A percentile compares a stretch with the other conserved stretches of the same genome.
These are phyloP conservation scores for Prunella fulvescens DNA, from an alignment of 2,113 vertebrate genomes.

Conservation along the genomic window DNA sequence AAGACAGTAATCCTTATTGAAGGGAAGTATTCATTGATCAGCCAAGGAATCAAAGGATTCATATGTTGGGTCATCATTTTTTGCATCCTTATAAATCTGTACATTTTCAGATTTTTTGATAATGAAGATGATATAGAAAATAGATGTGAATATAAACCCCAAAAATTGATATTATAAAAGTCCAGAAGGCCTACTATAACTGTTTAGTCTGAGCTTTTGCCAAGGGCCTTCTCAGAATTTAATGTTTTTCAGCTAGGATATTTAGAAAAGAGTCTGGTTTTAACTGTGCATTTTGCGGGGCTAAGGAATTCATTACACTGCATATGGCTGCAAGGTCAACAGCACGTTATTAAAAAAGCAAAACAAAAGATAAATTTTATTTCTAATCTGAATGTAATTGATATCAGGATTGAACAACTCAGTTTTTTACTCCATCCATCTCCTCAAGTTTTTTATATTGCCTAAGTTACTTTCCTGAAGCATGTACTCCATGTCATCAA, in stretches of 20 bases:
- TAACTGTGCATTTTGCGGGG: not conserved
- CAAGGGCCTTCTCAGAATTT: not conserved
- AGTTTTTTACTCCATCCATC: not conserved
- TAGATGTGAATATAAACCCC: not conserved
- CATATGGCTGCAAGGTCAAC: not conserved
- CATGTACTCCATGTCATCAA: not conserved
- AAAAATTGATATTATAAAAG: not conserved
- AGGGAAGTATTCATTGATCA: not conserved
- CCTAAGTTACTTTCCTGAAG: not conserved
- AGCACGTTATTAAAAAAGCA: not conserved
- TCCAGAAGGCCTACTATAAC: not conserved
- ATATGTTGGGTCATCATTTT: not conserved
- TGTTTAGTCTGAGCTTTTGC: not conserved
- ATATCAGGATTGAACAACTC: not conserved
- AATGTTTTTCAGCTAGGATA: not conserved
- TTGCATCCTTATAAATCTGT: not conserved
- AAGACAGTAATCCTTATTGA: not conserved
- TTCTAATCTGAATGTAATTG: not conserved
- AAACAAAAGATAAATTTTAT: not conserved
- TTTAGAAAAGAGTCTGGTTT: not conserved
- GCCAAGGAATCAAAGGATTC: not conserved
- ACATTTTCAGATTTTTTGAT: not conserved
- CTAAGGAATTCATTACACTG: not conserved
- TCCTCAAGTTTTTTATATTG: not conserved
- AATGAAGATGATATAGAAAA: not conserved